Evolutionary conservation across 2,888 invertebrate species (phyloP), one percentile per base, ranked within the genome.

Genomic region (Kryphioiulus occultus): DNA sequence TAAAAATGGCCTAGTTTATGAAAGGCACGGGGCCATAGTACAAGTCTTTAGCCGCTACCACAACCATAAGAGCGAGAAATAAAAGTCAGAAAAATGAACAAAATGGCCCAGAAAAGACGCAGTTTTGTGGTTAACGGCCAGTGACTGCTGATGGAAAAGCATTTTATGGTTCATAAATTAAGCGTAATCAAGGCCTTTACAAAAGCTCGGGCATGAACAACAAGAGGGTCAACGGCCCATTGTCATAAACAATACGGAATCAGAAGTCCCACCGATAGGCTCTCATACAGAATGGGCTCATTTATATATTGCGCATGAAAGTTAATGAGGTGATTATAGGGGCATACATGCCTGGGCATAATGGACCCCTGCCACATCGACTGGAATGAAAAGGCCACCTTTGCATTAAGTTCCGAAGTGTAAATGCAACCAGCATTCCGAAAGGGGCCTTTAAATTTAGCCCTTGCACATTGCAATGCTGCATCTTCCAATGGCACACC

Each of bases 61-160:
- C 59, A 59, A 9, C 59, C 59, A 59, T 59, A 59, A 59, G 19
- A 19, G n/a, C 59, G n/a, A 59, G 59, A 59, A 59, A 59, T 59
- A 59, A 59, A 59, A 59, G 59, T 59, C 59, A n/a, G 59, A 59
- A 59, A 59, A 59, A 59, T 59, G 59, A n/a, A 59, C 22, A 59
- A 59, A 59, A 59, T 59, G 22, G 59, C n/a, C n/a, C 53, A n/a
- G 59, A n/a, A 59, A 59, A 59, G 59, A 59, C 59, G 59, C 59
- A 59, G 59, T 59, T 59, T 59, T 59, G 59, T 59, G 59, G 59
- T 59, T 59, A 59, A 59, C 59, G 59, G 59, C 59, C n/a, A 59
- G 59, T 59, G 59, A 59, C 59, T 59, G 59, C 59, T 59, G 59
- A 59, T 59, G 59, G 59, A 59, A 59, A 59, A 59, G 59, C 59